Base-by-base conservation (phyloP, 2,888 invertebrate genomes). In the Oscheius myriophilus region DNA sequence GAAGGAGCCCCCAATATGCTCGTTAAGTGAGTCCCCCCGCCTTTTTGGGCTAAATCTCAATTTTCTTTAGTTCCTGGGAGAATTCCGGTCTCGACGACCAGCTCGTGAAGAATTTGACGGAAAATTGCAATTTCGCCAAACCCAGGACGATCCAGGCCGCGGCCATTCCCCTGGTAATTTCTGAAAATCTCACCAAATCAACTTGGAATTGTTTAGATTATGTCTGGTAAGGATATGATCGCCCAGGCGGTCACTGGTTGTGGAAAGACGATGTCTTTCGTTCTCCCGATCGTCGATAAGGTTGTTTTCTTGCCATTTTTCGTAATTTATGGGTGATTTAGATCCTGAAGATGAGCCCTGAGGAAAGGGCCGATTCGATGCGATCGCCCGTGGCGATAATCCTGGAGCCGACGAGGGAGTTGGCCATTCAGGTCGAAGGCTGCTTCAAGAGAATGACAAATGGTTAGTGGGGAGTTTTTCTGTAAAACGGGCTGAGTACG, bases 161-260 rank as follows among this genome's bases (percentile, higher is more conserved):
- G 76, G 92, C 95, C 0, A 91, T 97, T 64, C 96, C 96, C 0
- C 92, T 73, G 21, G 61, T 67, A 4, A 54, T 75, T 18, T 23
- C 18, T 9, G 9, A 33, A 6, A 33, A 6, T 33, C 33, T 33
- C 3, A 33, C 9, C 9, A n/a, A n/a, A 6, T 33, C 9, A 33
- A 33, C 4, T 9, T 3, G 33, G 4, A 6, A 33, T 6, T 33
- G 9, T 33, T 33, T 9, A 33, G 33, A 33, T 33, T 9, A 33
- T 33, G 33, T 33, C 33, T 14, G 92, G 92, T 0, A 89, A 94
- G 39, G 97, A 98, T 89, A 87, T 98, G 26, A 96, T 97, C 94
- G 95, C 93, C 0, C 96, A 96, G 86, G 96, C 97, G 0, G 96
- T 97, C 87, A 98, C 97, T 9, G 97, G 97, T 0, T 96, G 96